Evolutionary conservation across 2,888 invertebrate species (phyloP).

Genomic region (Drosophila percnosoma): DNA sequence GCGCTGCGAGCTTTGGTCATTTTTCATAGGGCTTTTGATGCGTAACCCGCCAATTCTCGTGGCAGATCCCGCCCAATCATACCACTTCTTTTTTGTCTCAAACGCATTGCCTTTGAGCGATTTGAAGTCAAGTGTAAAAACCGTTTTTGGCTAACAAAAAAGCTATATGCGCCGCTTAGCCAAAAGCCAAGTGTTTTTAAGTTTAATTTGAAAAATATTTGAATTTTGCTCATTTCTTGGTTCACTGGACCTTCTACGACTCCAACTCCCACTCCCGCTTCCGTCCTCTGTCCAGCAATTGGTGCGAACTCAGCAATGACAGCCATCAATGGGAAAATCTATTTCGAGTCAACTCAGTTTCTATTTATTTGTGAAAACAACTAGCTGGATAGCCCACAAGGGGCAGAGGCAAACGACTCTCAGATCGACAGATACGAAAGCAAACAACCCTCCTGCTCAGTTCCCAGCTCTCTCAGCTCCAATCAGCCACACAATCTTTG

Average conservation of each 20-base stretch:
- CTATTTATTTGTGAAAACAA: conserved; percentile 48
- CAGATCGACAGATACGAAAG: conserved; percentile 16
- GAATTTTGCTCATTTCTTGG: conserved; percentile 80
- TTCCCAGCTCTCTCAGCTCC: conserved; percentile 29
- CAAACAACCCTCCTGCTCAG: conserved; percentile 54
- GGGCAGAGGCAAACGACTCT: conserved; percentile 28
- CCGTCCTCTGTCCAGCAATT: conserved; percentile 15
- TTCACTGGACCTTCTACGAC: conserved; percentile 54
- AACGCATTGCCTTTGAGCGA: conserved; percentile 79
- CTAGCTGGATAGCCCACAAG: conserved; percentile 53
- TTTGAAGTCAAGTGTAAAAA: conserved; percentile 82
- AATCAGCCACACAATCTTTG: conserved; percentile 77
- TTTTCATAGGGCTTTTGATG: conserved; percentile 79
- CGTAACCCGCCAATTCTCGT: conserved; percentile 65
- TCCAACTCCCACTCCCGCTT: conserved; percentile 2
- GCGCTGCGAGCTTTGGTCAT: conserved; percentile 74
- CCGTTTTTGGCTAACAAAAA: conserved; percentile 66
- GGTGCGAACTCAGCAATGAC: conserved; percentile 63
- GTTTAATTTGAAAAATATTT: conserved; percentile 80
- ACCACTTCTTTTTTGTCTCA: conserved; percentile 4
- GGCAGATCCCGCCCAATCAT: conserved; percentile 8
- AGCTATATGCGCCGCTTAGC: conserved; percentile 43
- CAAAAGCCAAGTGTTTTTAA: conserved; percentile 72
- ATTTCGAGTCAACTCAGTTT: conserved; percentile 24
- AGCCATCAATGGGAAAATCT: conserved; percentile 65